Conservation (phyloP, 2,888 invertebrate genomes). For the Carabus problematicus region DNA sequence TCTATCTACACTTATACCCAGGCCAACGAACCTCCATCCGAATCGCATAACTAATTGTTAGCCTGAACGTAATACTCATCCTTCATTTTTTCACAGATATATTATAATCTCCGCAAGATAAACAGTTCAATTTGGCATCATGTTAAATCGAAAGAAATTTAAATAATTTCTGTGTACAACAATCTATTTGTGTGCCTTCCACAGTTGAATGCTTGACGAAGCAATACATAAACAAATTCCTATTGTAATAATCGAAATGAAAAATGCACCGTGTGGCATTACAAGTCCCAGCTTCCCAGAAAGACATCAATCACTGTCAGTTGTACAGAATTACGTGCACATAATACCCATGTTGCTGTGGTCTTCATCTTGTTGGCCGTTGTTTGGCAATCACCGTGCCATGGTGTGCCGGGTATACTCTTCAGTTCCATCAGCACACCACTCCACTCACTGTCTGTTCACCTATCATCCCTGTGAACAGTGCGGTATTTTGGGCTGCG, state of each 20-base stretch:
- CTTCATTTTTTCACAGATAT: too few relatives aligned
- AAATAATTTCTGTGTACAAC: too few relatives aligned
- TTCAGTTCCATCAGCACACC: conserved; percentile 4
- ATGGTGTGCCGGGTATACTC: conserved; percentile 47
- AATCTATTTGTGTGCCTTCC: conserved; percentile 19
- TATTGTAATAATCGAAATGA: conserved; percentile 49
- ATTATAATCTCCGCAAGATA: too few relatives aligned
- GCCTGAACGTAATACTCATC: too few relatives aligned
- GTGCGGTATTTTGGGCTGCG: background rate
- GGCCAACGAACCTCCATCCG: too few relatives aligned
- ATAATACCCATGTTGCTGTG: conserved; percentile 45
- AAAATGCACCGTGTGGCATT: conserved; percentile 46
- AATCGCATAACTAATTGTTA: too few relatives aligned
- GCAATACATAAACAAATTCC: conserved; percentile 46
- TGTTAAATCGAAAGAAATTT: too few relatives aligned
- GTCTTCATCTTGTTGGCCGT: conserved; percentile 45
- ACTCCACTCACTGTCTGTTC: conserved; percentile 7
- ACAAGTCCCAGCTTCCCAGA: conserved; percentile 42
- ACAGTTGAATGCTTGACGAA: background rate
- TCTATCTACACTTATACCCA: too few relatives aligned
- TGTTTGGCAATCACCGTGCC: conserved; percentile 49
- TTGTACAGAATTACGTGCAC: conserved; percentile 48
- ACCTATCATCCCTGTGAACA: background rate
- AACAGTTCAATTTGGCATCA: too few relatives aligned
- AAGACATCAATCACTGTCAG: conserved; percentile 50